Conservation (phyloP, 2,113 vertebrate species). For the Uria lomvia region DNA sequence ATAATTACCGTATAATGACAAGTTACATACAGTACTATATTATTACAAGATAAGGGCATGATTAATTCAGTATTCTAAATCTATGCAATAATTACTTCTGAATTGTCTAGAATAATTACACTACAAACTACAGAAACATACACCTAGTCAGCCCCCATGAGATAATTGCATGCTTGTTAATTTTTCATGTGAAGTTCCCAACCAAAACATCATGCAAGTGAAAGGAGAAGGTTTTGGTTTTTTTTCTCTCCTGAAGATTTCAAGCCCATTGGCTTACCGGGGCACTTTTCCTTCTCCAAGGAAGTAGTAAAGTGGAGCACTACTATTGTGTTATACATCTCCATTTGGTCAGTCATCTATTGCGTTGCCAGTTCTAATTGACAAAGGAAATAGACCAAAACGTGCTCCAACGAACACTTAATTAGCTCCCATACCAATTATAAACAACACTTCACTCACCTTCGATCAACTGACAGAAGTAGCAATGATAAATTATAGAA, state of each 20-base stretch:
- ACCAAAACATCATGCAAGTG: neutral
- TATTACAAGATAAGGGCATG: neutral
- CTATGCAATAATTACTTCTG: conserved; percentile 29
- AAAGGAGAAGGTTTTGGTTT: neutral
- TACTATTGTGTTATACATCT: neutral
- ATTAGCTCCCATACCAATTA: conserved; percentile 43
- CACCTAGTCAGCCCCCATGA: neutral
- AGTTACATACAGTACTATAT: neutral
- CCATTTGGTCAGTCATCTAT: conserved; percentile 25
- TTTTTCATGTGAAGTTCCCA: neutral
- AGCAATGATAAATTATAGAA: conserved; percentile 53
- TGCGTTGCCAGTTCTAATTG: conserved; percentile 23
- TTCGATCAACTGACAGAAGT: conserved; percentile 56
- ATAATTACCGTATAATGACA: conserved; percentile 22
- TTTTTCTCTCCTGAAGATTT: neutral
- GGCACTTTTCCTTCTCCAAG: neutral
- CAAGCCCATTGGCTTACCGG: neutral
- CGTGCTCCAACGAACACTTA: neutral
- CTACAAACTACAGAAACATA: neutral
- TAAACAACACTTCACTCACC: conserved; percentile 49
- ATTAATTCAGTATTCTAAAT: conserved; percentile 28
- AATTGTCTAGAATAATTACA: conserved; percentile 39
- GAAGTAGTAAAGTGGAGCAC: neutral
- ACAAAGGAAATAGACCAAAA: conserved; percentile 55
- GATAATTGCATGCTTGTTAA: neutral